A percentile compares a stretch with the other conserved stretches of the same genome.
Conservation (phyloP, 2,113 vertebrate genomes). For the Mobula birostris region DNA sequence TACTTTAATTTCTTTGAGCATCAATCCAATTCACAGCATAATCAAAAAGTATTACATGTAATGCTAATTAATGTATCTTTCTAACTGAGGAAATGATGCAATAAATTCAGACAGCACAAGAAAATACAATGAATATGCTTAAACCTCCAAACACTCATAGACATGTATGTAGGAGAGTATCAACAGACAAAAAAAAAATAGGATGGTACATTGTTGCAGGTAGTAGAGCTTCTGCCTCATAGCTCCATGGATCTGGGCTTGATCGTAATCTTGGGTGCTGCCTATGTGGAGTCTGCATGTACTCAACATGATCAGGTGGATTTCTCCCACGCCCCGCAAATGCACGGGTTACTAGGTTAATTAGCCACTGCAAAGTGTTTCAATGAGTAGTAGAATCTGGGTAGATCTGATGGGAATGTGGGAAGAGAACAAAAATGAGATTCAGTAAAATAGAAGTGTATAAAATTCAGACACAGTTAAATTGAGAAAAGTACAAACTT, state of each 20-base stretch:
- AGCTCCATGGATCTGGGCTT: too few species aligned
- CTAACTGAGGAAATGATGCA: not conserved
- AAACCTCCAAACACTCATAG: not conserved
- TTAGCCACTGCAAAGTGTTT: too few species aligned
- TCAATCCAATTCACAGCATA: not conserved
- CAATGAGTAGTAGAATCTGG: too few species aligned
- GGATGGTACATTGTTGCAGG: too few species aligned
- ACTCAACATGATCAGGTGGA: too few species aligned
- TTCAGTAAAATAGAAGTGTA: not conserved
- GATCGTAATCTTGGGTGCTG: too few species aligned
- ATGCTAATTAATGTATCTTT: not conserved
- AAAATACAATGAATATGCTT: not conserved
- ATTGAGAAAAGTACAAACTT: not conserved
- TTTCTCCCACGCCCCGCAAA: too few species aligned
- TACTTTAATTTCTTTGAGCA: not conserved
- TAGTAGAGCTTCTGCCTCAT: too few species aligned
- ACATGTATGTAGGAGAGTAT: not conserved
- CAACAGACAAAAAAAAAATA: not conserved
- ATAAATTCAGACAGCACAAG: not conserved
- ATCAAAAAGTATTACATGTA: not conserved
- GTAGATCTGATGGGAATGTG: too few species aligned
- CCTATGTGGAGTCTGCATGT: too few species aligned
- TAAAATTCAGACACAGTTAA: not conserved
- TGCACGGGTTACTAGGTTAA: too few species aligned
- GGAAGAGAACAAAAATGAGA: too few species aligned